A percentile compares a stretch with the other conserved stretches of the same genome.
Evolutionary conservation across 2,888 invertebrate genomes (phyloP).

Genomic region (Alloplasta piceator): DNA sequence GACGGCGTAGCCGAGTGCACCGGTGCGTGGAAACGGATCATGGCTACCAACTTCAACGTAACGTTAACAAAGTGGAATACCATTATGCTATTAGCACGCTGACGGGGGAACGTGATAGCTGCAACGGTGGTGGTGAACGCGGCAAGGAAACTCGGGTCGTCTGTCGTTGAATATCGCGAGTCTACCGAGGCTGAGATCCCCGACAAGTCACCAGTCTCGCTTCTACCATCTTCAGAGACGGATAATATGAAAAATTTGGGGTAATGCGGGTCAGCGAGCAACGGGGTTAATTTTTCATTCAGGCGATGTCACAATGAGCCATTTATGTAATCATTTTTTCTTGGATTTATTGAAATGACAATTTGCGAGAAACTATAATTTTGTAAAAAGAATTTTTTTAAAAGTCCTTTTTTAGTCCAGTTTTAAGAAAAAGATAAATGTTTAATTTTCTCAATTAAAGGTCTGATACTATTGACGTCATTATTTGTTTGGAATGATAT

Average conservation of each 20-base stretch:
- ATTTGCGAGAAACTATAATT: too few relatives aligned
- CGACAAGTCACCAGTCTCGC: not conserved
- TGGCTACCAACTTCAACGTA: slow-evolving; percentile 78
- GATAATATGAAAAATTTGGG: not conserved
- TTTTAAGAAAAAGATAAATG: too few relatives aligned
- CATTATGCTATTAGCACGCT: slow-evolving; percentile 67
- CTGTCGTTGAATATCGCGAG: slow-evolving; percentile 21
- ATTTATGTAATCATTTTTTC: too few relatives aligned
- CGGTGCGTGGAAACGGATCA: slow-evolving; percentile 83
- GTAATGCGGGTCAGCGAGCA: not conserved
- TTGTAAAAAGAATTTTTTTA: too few relatives aligned
- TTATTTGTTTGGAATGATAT: too few relatives aligned
- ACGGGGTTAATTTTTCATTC: not conserved
- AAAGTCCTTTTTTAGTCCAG: too few relatives aligned
- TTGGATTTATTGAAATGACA: too few relatives aligned
- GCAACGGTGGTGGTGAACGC: slow-evolving; percentile 15
- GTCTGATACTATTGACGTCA: too few relatives aligned
- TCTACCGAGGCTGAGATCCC: slow-evolving; percentile 19
- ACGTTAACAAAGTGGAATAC: slow-evolving; percentile 78
- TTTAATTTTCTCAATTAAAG: too few relatives aligned
- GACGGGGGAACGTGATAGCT: slow-evolving; percentile 28
- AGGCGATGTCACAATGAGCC: too few relatives aligned
- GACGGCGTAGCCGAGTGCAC: slow-evolving; percentile 72
- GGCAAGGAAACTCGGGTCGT: not conserved
- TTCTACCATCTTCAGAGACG: not conserved